phyloP scores from a whole-genome alignment of 1,140 invertebrate genomes.

The Calephelis virginiensis region DNA sequence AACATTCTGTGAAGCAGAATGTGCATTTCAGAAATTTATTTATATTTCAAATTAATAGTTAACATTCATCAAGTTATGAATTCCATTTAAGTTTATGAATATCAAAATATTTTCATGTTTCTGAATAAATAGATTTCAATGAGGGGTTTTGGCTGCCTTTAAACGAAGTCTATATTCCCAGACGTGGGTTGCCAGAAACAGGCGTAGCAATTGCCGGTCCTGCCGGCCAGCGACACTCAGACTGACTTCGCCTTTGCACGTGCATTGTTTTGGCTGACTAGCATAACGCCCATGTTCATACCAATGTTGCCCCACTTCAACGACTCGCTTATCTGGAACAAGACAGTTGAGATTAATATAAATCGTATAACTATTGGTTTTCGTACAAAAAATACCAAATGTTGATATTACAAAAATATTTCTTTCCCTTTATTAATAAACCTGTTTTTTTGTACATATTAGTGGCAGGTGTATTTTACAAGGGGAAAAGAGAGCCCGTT shows the following conservation, averaged over 20 bases:
- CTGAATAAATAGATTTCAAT: constrained; percentile 11
- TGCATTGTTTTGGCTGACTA: constrained; percentile 77
- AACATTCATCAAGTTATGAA: too few relatives aligned
- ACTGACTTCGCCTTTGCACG: constrained; percentile 73
- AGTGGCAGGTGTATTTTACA: too few relatives aligned
- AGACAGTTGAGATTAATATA: constrained; percentile 29
- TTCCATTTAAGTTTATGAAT: constrained; percentile 1
- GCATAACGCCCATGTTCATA: constrained; percentile 82
- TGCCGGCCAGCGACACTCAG: constrained; percentile 63
- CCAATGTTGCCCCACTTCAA: constrained; percentile 83
- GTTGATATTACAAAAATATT: too few relatives aligned
- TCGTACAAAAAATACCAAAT: too few relatives aligned
- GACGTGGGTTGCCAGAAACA: constrained; percentile 58
- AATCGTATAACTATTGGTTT: too few relatives aligned
- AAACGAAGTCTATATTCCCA: constrained; percentile 60
- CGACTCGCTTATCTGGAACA: constrained; percentile 83
- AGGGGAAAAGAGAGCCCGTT: too few relatives aligned
- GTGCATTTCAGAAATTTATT: not conserved
- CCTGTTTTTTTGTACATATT: too few relatives aligned
- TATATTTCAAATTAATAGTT: not conserved
- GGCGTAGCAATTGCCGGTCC: constrained; percentile 55
- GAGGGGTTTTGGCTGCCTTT: not conserved
- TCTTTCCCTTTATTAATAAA: too few relatives aligned
- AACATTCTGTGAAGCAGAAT: not conserved
- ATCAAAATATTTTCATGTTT: not conserved